These are phyloP conservation scores for Strongylocentrotus purpuratus DNA, from an alignment of 35 echinoderm and acorn worm genomes.

Conservation along the genomic window DNA sequence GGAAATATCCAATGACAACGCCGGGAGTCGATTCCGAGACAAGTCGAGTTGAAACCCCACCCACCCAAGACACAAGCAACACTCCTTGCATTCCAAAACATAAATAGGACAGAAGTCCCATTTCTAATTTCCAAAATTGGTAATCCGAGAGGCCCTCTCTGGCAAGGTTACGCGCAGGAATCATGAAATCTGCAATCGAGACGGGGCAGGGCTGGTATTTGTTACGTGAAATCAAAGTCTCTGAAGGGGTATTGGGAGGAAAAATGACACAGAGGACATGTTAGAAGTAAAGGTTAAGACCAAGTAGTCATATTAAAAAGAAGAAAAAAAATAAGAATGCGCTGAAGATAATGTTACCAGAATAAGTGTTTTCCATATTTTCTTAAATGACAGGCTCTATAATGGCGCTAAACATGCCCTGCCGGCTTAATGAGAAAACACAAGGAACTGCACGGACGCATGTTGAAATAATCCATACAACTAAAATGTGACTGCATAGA, in stretches of 20 bases:
- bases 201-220: neutral
- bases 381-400: neutral
- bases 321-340: neutral
- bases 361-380: conserved; percentile 12
- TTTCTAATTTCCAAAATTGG: conserved; percentile 19
- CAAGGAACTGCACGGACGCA: neutral
- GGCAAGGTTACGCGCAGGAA: neutral
- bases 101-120: conserved; percentile 3
- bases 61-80: neutral
- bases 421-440: neutral
- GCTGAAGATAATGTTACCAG: neutral
- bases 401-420: neutral
- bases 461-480: neutral
- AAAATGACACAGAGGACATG: neutral
- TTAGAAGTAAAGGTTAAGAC: neutral
- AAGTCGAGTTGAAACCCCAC: neutral
- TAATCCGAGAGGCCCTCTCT: neutral
- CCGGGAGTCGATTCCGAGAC: neutral
- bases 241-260: neutral
- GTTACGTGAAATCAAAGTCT: neutral
- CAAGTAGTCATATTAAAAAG: neutral
- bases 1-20: neutral
- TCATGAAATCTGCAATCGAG: neutral
- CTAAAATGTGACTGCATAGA: too few relatives aligned
- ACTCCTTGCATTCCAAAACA: neutral